A percentile compares a stretch with the other conserved stretches of the same genome.
phyloP scores from a whole-genome alignment of 2,113 vertebrate genomes.

The Pseudorasbora parva region DNA sequence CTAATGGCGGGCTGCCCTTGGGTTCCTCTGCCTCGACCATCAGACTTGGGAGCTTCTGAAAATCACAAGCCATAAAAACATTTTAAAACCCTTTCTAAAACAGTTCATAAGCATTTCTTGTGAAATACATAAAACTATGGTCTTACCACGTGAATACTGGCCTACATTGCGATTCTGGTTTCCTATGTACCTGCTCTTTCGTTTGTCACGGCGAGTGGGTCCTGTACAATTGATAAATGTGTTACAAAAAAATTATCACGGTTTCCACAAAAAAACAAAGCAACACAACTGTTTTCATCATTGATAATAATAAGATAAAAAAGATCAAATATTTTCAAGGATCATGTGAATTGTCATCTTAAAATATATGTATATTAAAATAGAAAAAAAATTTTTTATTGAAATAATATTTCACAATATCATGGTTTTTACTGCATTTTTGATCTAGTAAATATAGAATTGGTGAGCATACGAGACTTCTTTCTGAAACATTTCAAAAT shows the following conservation, averaged over 20 bases:
- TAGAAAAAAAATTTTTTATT: neutral
- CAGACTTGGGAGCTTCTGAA: conserved; percentile 47
- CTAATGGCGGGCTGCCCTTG: conserved; percentile 51
- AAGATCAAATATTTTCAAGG: neutral
- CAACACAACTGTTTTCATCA: neutral
- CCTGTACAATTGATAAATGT: conserved; percentile 63
- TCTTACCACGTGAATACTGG: conserved; percentile 63
- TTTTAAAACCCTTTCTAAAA: neutral
- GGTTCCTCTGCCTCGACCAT: conserved; percentile 14
- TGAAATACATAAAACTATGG: neutral
- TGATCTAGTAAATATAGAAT: neutral
- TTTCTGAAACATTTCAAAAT: too few relatives aligned
- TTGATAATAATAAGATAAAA: too few relatives aligned
- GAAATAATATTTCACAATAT: neutral
- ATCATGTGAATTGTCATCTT: neutral
- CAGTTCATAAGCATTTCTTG: neutral
- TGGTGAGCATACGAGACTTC: neutral
- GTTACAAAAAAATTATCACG: neutral
- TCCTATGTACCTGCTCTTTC: conserved; percentile 75
- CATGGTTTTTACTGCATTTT: neutral
- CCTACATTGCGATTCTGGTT: conserved; percentile 18
- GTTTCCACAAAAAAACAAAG: neutral
- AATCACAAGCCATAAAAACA: neutral
- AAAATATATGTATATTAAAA: neutral
- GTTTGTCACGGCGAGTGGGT: conserved; percentile 77